phyloP scores from a whole-genome alignment of 2,113 vertebrate species.

The Buteo buteo region DNA sequence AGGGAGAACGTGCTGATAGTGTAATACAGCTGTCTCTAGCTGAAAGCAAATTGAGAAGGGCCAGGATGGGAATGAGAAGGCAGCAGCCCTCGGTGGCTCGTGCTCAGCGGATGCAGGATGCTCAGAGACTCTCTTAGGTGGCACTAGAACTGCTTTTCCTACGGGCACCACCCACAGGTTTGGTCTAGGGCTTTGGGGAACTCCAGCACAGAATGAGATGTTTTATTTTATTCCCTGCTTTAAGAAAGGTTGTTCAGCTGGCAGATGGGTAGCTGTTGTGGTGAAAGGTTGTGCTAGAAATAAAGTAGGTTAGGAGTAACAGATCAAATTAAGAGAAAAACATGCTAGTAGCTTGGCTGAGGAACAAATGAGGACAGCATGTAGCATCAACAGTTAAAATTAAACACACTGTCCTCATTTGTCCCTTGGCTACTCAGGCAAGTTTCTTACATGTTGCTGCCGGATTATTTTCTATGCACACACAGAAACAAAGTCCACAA shows the following conservation, averaged over 20 bases:
- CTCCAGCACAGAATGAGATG: background rate
- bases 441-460: background rate
- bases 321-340: slow-evolving; percentile 46
- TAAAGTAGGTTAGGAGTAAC: slow-evolving; percentile 39
- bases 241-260: background rate
- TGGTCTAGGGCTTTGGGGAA: background rate
- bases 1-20: background rate
- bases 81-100: background rate
- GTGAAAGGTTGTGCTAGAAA: slow-evolving; percentile 24
- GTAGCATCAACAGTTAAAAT: slow-evolving; percentile 5
- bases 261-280: slow-evolving; percentile 16
- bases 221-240: background rate
- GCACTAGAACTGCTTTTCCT: background rate
- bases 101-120: background rate
- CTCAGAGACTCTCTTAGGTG: background rate
- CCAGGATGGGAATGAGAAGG: background rate
- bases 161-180: background rate
- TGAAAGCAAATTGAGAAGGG: background rate
- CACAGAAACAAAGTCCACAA: background rate
- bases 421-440: slow-evolving; percentile 1
- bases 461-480: slow-evolving; percentile 1
- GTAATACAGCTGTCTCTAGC: background rate
- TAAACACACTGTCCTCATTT: slow-evolving; percentile 34
- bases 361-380: slow-evolving; percentile 45
- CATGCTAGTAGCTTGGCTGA: slow-evolving; percentile 15